These are phyloP conservation scores for Gopherus flavomarginatus DNA, from an alignment of 2,113 vertebrate genomes.

Conservation along the genomic window DNA sequence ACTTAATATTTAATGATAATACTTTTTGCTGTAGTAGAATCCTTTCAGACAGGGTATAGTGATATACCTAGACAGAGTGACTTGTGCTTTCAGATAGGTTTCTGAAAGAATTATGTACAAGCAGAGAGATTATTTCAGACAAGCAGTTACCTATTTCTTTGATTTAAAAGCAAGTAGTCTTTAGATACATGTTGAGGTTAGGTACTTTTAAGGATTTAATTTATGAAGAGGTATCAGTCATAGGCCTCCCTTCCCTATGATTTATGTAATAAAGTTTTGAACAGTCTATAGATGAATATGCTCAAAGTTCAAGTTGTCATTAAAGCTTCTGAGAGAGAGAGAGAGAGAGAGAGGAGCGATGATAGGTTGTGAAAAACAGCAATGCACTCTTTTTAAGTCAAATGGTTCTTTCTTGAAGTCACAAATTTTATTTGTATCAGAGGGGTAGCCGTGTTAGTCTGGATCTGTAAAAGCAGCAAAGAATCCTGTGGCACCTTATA, in stretches of 20 bases:
- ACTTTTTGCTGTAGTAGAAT: background rate
- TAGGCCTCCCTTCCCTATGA: background rate
- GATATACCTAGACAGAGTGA: background rate
- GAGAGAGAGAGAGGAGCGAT: background rate
- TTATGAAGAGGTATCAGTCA: background rate
- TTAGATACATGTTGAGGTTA: background rate
- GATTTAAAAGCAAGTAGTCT: background rate
- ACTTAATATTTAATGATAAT: fast-evolving
- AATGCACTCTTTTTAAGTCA: background rate
- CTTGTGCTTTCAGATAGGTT: background rate
- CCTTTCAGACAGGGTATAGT: too few species aligned
- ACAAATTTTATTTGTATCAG: background rate
- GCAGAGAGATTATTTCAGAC: background rate
- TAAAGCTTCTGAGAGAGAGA: background rate
- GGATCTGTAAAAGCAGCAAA: too few species aligned
- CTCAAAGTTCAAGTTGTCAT: background rate
- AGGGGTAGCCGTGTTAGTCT: too few species aligned
- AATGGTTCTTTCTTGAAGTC: background rate
- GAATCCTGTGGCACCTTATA: too few species aligned
- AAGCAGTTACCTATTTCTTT: background rate
- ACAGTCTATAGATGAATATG: background rate
- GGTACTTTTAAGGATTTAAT: background rate
- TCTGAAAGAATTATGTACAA: background rate
- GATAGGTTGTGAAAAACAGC: background rate
- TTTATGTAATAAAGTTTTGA: background rate